Conservation (phyloP, 2,888 invertebrate genomes). For the Eupithecia pulchellata region DNA sequence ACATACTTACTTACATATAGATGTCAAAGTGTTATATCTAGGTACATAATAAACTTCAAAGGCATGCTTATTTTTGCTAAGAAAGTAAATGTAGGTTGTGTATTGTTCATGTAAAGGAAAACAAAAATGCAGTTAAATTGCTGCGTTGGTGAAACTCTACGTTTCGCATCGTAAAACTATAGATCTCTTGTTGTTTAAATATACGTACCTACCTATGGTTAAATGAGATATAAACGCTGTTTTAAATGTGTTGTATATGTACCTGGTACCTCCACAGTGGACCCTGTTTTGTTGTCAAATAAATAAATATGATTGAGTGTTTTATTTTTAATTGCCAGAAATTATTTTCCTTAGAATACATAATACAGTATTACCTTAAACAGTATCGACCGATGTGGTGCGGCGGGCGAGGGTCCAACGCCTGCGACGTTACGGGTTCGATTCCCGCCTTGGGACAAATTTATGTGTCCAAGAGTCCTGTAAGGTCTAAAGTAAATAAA, state of each 20-base stretch:
- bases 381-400: no score
- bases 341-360: background rate
- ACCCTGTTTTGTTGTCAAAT: constrained; percentile 77
- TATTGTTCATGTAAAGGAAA: background rate
- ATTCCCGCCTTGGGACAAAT: no score
- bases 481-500: no score
- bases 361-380: no score
- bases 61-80: constrained; percentile 9
- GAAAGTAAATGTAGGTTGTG: constrained; percentile 7
- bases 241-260: constrained; percentile 44
- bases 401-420: no score
- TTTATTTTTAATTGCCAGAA: constrained; percentile 37
- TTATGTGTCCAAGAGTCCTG: no score
- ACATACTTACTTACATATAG: background rate
- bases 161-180: background rate
- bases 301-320: constrained; percentile 64
- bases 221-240: constrained; percentile 30
- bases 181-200: constrained; percentile 20
- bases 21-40: background rate
- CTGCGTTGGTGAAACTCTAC: background rate
- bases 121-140: background rate
- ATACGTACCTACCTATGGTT: constrained; percentile 17
- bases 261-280: constrained; percentile 56
- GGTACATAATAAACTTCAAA: background rate
- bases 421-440: no score